Conservation (phyloP, 2,888 invertebrate genomes). For the Empis livida region DNA sequence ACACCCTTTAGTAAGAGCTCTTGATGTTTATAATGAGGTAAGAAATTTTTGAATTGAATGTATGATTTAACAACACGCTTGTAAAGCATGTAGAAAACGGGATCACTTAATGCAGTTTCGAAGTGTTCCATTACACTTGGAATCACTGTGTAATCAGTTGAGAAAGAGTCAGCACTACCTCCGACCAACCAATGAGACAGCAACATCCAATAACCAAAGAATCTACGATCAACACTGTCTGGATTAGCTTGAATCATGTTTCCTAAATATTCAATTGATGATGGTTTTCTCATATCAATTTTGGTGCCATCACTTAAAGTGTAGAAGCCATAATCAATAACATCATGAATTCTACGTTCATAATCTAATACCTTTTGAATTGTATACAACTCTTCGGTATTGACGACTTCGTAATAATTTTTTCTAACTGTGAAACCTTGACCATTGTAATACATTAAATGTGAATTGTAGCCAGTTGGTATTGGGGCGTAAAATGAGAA, state of each 20-base stretch:
- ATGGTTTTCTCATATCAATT: conserved; percentile 44
- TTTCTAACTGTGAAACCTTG: conserved; percentile 43
- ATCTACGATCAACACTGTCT: conserved; percentile 44
- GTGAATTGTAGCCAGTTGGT: conserved; percentile 44
- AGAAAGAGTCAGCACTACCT: conserved; percentile 16
- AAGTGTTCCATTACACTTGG: conserved; percentile 48
- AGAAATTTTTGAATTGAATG: conserved; percentile 44
- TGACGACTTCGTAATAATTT: conserved; percentile 24
- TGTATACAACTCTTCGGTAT: no score
- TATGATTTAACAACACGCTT: conserved; percentile 45
- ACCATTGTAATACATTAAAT: conserved; percentile 47
- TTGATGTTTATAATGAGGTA: conserved; percentile 45
- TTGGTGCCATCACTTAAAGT: conserved; percentile 39
- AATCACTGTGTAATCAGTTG: no score
- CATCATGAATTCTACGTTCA: conserved; percentile 38
- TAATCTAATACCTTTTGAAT: no score
- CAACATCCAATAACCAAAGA: conserved; percentile 44
- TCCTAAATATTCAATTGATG: conserved; percentile 51
- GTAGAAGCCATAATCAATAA: conserved; percentile 39
- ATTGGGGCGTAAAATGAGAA: conserved; percentile 41
- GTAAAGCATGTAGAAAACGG: conserved; percentile 56
- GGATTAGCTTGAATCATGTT: conserved; percentile 50
- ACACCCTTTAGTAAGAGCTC: conserved; percentile 47
- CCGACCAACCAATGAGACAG: conserved; percentile 36
- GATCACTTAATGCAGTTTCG: conserved; percentile 56